Conservation (phyloP, 2,113 vertebrate species). For the Morphnarchus princeps region DNA sequence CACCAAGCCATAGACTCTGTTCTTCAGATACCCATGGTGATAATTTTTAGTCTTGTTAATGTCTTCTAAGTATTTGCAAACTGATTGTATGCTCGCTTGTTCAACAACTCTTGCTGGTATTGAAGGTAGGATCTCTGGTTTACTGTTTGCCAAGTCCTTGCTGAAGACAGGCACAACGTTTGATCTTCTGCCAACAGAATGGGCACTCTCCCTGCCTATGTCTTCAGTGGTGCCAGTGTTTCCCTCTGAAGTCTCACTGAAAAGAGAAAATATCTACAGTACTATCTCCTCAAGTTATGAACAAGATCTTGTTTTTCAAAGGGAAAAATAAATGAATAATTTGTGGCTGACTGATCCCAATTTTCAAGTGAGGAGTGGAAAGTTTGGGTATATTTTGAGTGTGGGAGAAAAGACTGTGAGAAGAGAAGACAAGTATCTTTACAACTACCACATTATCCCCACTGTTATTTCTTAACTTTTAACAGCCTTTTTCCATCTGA, state of each 20-base stretch:
- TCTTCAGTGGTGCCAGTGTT: not conserved
- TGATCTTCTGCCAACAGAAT: not conserved
- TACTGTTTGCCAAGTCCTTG: not conserved
- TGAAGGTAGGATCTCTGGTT: not conserved
- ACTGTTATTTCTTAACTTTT: not conserved
- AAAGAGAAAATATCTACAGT: not conserved
- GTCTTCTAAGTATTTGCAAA: not conserved
- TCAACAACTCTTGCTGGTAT: rapidly evolving
- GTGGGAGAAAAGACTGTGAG: not conserved
- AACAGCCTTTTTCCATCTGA: not conserved
- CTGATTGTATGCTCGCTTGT: not conserved
- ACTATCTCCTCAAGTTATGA: not conserved
- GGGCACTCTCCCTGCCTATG: not conserved
- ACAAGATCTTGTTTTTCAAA: not conserved
- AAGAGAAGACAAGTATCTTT: not conserved
- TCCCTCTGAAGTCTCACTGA: not conserved
- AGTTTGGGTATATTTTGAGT: not conserved
- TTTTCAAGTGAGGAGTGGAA: not conserved
- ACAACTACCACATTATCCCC: not conserved
- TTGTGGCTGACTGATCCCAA: not conserved
- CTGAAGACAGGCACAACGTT: not conserved
- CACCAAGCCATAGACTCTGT: not conserved
- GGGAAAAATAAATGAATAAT: not conserved
- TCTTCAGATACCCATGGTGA: not conserved
- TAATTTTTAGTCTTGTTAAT: not conserved